Evolutionary conservation across 2,797 vertebrate species (phyloP), one percentile per base, ranked within the genome.

Genomic region (Microctenopoma lineatum): DNA sequence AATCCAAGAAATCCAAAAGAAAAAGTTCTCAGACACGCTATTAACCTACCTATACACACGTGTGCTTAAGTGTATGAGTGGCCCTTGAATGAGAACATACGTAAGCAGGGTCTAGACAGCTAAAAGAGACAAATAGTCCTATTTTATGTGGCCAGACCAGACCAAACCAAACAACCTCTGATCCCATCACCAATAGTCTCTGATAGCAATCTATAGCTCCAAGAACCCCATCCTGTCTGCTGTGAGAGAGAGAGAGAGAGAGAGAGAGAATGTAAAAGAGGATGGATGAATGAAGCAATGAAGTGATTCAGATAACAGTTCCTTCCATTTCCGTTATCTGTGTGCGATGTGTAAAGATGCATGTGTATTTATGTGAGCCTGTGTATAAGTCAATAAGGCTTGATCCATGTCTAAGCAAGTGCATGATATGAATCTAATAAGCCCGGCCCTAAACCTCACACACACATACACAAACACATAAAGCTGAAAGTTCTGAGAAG

Each of bases 111-210:
- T 76, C 87, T 55, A 88, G 89, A 88, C 85, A 86, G 85, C 87
- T 75, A 90, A 87, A 44, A 89, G 79, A 90, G 88, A 91, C 75
- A 87, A 87, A 89, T 82, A 91, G 84, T 77, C 84, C 73, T 70
- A 77, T 77, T 88, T 88, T 87, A 64, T 90, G 74, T 79, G 53
- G 74, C 74, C 11, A 38, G 50, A 70, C 62, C 64, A 41, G 79
- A 88, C 80, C 82, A 80, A 88, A 81, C 68, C 75, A 88, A 91
- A 86, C 81, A 85, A 90, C 87, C 73, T 77, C 84, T 90, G 95
- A 96, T 93, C 91, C 89, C 93, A 95, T 93, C 93, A 85, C 79
- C 83, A 90, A 90, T 92, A 92, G 75, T 79, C 70, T 32, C 54
- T 80, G 92, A 92, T 87, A 91, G 87, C 81, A 52, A 95, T 93